These are phyloP conservation scores for Pyrrhosoma nymphula DNA, from an alignment of 2,888 invertebrate genomes.

Conservation along the genomic window DNA sequence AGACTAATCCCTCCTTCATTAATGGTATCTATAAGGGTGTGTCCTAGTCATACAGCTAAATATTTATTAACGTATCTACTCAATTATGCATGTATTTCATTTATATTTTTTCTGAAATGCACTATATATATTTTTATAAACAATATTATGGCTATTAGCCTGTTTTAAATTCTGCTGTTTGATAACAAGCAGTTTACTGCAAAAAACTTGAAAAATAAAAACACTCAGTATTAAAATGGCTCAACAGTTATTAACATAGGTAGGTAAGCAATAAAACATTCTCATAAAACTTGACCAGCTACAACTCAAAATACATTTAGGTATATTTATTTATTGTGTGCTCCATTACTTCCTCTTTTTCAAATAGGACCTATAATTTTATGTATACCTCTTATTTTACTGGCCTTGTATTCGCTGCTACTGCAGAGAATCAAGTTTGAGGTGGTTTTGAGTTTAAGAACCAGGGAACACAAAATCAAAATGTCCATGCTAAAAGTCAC, in stretches of 20 bases:
- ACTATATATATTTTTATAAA: conserved; percentile 58
- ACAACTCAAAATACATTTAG: neutral
- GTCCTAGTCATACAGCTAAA: conserved; percentile 38
- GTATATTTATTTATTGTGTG: neutral
- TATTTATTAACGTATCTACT: conserved; percentile 49
- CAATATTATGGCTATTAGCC: conserved; percentile 48
- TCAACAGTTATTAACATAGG: neutral
- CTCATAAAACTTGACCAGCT: neutral
- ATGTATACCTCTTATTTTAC: neutral
- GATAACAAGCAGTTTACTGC: conserved; percentile 41
- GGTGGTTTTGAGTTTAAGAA: neutral
- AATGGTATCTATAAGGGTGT: conserved; percentile 51
- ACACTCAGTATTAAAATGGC: conserved; percentile 41
- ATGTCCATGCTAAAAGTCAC: neutral
- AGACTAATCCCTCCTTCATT: conserved; percentile 57
- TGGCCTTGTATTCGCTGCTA: neutral
- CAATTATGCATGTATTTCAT: conserved; percentile 30
- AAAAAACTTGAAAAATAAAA: conserved; percentile 16
- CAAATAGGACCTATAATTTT: neutral
- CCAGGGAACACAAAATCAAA: neutral
- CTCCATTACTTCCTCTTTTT: neutral
- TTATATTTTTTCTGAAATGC: conserved; percentile 45
- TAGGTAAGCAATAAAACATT: neutral
- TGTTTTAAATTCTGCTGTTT: conserved; percentile 33
- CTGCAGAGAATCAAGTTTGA: neutral